These are phyloP conservation scores for Lithophane ornitopus DNA, from an alignment of 2,888 invertebrate genomes.

Conservation along the genomic window DNA sequence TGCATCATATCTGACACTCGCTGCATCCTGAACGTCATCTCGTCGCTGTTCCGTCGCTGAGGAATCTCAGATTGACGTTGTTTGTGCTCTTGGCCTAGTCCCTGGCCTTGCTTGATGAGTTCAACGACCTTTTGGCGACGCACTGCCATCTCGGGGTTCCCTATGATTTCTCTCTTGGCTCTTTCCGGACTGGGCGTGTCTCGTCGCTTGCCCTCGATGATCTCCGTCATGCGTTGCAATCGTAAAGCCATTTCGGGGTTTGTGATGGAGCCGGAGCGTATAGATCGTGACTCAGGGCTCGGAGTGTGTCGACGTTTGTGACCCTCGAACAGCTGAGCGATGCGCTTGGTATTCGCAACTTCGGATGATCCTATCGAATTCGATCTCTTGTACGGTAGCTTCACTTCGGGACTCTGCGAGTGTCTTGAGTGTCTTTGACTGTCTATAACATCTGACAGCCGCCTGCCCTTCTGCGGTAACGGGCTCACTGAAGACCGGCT, in stretches of 20 bases:
- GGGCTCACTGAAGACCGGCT: conserved; percentile 68
- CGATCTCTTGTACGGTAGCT: conserved; percentile 72
- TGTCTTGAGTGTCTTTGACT: conserved; percentile 68
- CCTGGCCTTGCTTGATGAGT: conserved; percentile 72
- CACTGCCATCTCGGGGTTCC: conserved; percentile 81
- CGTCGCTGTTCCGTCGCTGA: conserved; percentile 79
- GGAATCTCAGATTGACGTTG: conserved; percentile 64
- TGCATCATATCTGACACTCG: conserved; percentile 94
- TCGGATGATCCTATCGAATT: conserved; percentile 80
- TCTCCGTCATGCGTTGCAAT: conserved; percentile 82
- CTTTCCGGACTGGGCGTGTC: conserved; percentile 80
- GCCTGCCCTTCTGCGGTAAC: conserved; percentile 69
- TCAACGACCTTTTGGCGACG: conserved; percentile 81
- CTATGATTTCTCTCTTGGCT: conserved; percentile 77
- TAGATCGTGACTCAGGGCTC: conserved; percentile 76
- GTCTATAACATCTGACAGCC: conserved; percentile 75
- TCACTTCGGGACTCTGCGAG: conserved; percentile 77
- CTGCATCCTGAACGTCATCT: conserved; percentile 92
- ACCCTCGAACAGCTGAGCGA: conserved; percentile 82
- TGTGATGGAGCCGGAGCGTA: conserved; percentile 74
- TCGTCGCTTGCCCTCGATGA: conserved; percentile 82
- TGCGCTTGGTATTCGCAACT: conserved; percentile 77
- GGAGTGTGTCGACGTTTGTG: conserved; percentile 77
- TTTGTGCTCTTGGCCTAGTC: conserved; percentile 72
- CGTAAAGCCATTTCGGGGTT: conserved; percentile 80